Conservation (phyloP, 2,888 invertebrate genomes). For the Eilema griseolum region DNA sequence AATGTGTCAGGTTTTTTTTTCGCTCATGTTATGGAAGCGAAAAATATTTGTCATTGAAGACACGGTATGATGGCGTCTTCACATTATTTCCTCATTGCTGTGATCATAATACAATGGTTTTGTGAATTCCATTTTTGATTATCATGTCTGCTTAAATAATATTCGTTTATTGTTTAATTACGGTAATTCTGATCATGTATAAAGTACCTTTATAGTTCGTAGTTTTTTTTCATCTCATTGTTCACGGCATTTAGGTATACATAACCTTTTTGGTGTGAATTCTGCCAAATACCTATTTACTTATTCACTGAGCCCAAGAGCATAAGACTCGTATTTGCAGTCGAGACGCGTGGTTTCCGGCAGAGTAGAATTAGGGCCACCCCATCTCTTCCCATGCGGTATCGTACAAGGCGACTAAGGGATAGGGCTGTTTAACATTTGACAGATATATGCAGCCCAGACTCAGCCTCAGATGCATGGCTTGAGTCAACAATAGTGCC, state of each 20-base stretch:
- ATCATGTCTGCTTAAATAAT: neutral
- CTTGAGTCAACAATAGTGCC: too few relatives aligned
- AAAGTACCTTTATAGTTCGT: neutral
- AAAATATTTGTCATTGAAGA: conserved; percentile 15
- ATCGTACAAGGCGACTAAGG: too few relatives aligned
- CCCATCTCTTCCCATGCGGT: too few relatives aligned
- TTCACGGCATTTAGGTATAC: neutral
- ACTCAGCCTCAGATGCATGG: too few relatives aligned
- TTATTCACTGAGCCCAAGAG: neutral
- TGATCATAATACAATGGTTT: conserved; percentile 1
- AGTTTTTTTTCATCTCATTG: neutral
- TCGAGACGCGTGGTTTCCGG: too few relatives aligned
- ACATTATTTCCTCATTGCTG: conserved; percentile 12
- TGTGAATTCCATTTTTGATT: neutral
- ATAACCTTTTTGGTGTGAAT: neutral
- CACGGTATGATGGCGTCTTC: neutral
- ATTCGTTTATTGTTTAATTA: neutral
- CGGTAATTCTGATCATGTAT: neutral
- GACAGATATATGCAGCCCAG: too few relatives aligned
- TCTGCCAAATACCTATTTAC: neutral
- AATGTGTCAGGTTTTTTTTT: neutral
- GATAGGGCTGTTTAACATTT: too few relatives aligned
- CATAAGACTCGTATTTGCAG: too few relatives aligned
- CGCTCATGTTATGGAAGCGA: neutral
- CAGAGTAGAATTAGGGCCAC: too few relatives aligned